These are phyloP conservation scores for Neuroterus valhalla DNA, from an alignment of 1,140 invertebrate genomes.

Conservation along the genomic window DNA sequence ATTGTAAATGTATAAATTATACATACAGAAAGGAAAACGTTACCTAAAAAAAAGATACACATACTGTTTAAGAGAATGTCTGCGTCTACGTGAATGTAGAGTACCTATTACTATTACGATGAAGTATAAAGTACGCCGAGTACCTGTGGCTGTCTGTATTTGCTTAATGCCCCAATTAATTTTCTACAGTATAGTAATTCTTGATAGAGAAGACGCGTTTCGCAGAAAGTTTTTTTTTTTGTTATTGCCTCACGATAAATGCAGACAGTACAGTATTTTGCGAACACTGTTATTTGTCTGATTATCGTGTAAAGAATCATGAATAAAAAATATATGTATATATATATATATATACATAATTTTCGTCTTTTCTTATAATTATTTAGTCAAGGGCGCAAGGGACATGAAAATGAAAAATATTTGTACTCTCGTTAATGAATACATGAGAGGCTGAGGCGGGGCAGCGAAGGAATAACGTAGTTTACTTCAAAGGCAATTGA, in stretches of 20 bases:
- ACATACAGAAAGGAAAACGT: constrained; percentile 46
- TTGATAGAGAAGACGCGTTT: neutral
- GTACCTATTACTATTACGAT: constrained; percentile 50
- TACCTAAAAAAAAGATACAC: constrained; percentile 35
- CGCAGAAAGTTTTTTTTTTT: neutral
- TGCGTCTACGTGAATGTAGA: constrained; percentile 59
- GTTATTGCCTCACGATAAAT: neutral
- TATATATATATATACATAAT: constrained; percentile 53
- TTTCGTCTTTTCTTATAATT: neutral
- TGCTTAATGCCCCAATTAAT: neutral
- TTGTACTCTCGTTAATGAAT: too few species aligned
- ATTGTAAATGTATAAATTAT: constrained; percentile 43
- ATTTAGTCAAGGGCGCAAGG: too few species aligned
- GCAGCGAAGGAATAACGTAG: too few species aligned
- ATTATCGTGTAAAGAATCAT: constrained; percentile 69
- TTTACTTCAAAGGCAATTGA: too few species aligned
- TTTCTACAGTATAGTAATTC: constrained; percentile 8
- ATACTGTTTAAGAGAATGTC: constrained; percentile 38
- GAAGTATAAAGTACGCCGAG: constrained; percentile 33
- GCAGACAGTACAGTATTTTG: constrained; percentile 32
- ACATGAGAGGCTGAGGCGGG: too few species aligned
- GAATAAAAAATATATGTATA: constrained; percentile 61
- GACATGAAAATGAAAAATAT: too few species aligned
- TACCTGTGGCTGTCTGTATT: constrained; percentile 46
- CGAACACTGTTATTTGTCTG: constrained; percentile 68